Evolutionary conservation across 2,113 vertebrate species (phyloP).

Genomic region (Gorsachius goisagi): DNA sequence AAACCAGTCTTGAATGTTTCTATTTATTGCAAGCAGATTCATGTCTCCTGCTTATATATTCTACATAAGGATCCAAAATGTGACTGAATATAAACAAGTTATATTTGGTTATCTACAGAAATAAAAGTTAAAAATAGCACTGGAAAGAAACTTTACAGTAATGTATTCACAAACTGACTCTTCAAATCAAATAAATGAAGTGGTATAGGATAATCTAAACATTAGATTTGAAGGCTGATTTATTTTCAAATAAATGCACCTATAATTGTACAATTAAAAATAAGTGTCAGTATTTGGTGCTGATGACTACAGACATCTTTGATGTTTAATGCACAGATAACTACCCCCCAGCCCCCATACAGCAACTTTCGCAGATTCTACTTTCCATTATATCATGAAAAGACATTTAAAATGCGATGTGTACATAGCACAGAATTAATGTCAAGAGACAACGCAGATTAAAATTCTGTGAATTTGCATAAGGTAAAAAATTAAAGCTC

Average conservation of each 20-base stretch:
- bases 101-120: conserved; percentile 76
- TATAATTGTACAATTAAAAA: conserved; percentile 66
- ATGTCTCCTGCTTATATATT: conserved; percentile 70
- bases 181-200: conserved; percentile 68
- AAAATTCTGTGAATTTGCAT: conserved; percentile 51
- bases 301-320: conserved; percentile 55
- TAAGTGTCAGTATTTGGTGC: conserved; percentile 65
- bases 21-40: conserved; percentile 86
- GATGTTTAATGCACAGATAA: conserved; percentile 60
- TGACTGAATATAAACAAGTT: conserved; percentile 61
- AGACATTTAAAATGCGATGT: conserved; percentile 34
- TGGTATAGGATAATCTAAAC: conserved; percentile 48
- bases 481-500: conserved; percentile 76
- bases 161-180: conserved; percentile 66
- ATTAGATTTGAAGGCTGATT: conserved; percentile 68
- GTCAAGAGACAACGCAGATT: conserved; percentile 37
- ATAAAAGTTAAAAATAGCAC: conserved; percentile 80
- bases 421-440: conserved; percentile 35
- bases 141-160: conserved; percentile 83
- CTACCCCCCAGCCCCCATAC: conserved; percentile 27
- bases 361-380: conserved; percentile 63
- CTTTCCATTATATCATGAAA: conserved; percentile 49
- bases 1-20: conserved; percentile 55
- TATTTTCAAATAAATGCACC: conserved; percentile 63
- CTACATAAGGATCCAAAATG: conserved; percentile 78